These are phyloP conservation scores for Dasypus novemcinctus DNA, from an alignment of 2,113 vertebrate genomes.

Conservation along the genomic window DNA sequence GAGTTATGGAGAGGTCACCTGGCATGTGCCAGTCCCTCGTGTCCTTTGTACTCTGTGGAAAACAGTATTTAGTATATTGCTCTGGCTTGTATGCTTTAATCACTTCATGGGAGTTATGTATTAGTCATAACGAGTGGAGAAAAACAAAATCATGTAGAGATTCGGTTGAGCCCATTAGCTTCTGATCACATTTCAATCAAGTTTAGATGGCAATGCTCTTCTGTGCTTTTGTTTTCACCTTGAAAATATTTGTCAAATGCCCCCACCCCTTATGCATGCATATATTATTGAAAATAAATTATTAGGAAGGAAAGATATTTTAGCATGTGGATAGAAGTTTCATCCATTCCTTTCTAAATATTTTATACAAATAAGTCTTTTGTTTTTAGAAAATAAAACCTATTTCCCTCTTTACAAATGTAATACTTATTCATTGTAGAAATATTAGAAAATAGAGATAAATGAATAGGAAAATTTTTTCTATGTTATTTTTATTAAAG, in stretches of 20 bases:
- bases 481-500: no score
- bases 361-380: neutral
- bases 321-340: neutral
- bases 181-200: neutral
- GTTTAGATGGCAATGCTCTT: neutral
- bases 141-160: neutral
- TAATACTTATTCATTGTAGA: neutral
- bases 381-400: neutral
- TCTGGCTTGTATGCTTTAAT: neutral
- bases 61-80: no score
- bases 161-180: neutral
- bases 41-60: neutral
- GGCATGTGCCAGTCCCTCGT: neutral
- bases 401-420: neutral
- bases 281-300: neutral
- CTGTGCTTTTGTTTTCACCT: neutral
- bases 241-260: neutral
- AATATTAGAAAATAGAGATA: constrained; percentile 10
- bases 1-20: neutral
- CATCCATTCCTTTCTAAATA: neutral
- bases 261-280: neutral
- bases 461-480: no score
- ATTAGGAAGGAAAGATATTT: neutral
- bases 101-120: neutral
- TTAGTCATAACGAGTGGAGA: neutral